A percentile compares a stretch with the other conserved stretches of the same genome.
phyloP scores from a whole-genome alignment of 1,140 invertebrate genomes.

The Nephila pilipes region DNA sequence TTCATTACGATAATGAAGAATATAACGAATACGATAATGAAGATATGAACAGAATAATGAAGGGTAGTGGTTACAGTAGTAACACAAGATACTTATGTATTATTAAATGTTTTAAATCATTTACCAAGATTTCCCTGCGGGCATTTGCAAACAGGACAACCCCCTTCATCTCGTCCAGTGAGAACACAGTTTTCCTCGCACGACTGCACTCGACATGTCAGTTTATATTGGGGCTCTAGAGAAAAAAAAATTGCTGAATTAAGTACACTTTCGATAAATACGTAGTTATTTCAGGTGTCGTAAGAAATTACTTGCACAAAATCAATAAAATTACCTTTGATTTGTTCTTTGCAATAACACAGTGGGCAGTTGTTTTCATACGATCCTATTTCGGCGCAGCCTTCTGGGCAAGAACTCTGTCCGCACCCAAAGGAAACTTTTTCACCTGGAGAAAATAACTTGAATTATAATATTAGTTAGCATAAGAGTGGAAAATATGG shows the following conservation, averaged over 20 bases:
- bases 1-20: too few relatives aligned
- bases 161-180: constrained; percentile 53
- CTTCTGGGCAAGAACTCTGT: constrained; percentile 43
- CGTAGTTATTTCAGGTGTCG: not conserved
- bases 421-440: constrained; percentile 64
- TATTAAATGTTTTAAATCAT: not conserved
- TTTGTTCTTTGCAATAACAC: constrained; percentile 54
- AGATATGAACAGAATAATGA: too few relatives aligned
- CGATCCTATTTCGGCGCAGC: constrained; percentile 53
- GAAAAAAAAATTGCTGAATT: not conserved
- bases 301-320: too few relatives aligned
- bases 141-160: constrained; percentile 67
- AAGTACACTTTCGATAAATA: not conserved
- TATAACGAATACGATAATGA: too few relatives aligned
- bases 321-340: constrained; percentile 11
- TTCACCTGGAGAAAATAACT: constrained; percentile 15
- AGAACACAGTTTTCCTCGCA: constrained; percentile 70
- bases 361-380: constrained; percentile 67
- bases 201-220: constrained; percentile 54
- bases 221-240: constrained; percentile 44
- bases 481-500: too few relatives aligned
- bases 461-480: too few relatives aligned
- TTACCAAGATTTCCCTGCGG: constrained; percentile 68
- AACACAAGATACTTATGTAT: not conserved
- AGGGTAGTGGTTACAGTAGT: too few relatives aligned